Evolutionary conservation across 2,797 vertebrate species (phyloP).

Genomic region (Pseudochromis fuscus): DNA sequence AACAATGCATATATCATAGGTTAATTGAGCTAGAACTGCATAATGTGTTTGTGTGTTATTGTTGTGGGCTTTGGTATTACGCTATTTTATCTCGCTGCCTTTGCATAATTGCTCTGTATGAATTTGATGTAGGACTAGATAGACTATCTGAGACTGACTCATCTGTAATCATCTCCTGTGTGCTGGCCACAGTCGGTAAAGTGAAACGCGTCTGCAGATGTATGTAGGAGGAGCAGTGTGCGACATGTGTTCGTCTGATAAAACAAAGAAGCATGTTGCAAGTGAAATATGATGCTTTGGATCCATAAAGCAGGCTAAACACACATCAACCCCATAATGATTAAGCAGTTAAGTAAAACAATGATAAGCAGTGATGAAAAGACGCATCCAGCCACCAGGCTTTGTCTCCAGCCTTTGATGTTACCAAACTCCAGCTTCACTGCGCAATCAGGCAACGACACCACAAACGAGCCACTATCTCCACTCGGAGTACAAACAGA

Average conservation of each 20-base stretch:
- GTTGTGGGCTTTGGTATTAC: constrained; percentile 18
- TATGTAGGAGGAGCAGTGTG: constrained; percentile 8
- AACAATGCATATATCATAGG: constrained; percentile 19
- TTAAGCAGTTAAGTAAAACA: constrained; percentile 74
- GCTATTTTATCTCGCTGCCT: constrained; percentile 30
- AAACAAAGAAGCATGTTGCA: neutral
- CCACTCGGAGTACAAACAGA: constrained; percentile 37
- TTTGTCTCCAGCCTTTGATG: constrained; percentile 73
- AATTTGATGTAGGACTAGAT: constrained; percentile 25
- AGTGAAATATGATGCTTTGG: constrained; percentile 14
- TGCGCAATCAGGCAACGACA: constrained; percentile 42
- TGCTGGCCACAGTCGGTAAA: constrained; percentile 10
- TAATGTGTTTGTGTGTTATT: constrained; percentile 28
- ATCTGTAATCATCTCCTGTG: constrained; percentile 29
- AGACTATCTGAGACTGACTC: constrained; percentile 22
- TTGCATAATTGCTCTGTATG: constrained; percentile 36
- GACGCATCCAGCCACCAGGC: constrained; percentile 44
- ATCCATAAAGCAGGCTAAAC: constrained; percentile 27
- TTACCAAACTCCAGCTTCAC: constrained; percentile 56
- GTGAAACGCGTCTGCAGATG: neutral
- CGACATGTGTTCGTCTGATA: constrained; percentile 12
- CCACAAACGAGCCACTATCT: constrained; percentile 54
- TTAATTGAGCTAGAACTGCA: constrained; percentile 33
- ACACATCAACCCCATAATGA: constrained; percentile 26
- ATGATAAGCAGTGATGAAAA: constrained; percentile 75